Percentiles rank a stretch among this genome's conserved stretches.
Conservation (phyloP, 2,888 invertebrate genomes). For the Acrobeloides nanus region DNA sequence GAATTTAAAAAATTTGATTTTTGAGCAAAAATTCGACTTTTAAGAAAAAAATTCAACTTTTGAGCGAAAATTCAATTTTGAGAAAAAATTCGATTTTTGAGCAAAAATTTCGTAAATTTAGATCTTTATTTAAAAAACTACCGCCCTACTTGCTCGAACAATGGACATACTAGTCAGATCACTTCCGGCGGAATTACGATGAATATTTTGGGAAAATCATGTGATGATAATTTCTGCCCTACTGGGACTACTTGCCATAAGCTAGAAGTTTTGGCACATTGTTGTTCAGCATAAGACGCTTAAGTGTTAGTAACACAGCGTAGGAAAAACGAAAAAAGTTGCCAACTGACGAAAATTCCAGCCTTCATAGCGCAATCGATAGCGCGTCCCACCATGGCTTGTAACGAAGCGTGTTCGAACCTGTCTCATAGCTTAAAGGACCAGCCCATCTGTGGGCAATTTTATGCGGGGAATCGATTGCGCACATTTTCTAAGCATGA, state of each 20-base stretch:
- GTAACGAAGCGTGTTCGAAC: too few relatives aligned
- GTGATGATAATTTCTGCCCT: conserved; percentile 45
- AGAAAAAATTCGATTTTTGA: background rate
- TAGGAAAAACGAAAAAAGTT: too few relatives aligned
- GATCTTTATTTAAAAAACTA: conserved; percentile 26
- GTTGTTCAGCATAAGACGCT: too few relatives aligned
- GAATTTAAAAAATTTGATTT: background rate
- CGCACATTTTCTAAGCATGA: too few relatives aligned
- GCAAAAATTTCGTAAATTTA: conserved; percentile 12
- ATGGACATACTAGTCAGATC: conserved; percentile 6
- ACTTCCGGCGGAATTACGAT: conserved; percentile 17
- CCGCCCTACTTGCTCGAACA: conserved; percentile 20
- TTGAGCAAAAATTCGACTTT: conserved; percentile 4
- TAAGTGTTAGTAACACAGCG: too few relatives aligned
- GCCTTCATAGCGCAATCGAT: too few relatives aligned
- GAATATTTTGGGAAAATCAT: conserved; percentile 35
- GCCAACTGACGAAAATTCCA: too few relatives aligned
- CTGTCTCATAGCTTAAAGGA: too few relatives aligned
- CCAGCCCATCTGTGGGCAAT: too few relatives aligned
- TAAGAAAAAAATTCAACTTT: conserved; percentile 6
- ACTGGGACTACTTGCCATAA: conserved; percentile 27
- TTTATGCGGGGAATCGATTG: too few relatives aligned
- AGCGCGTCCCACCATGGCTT: too few relatives aligned
- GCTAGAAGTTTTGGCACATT: conserved; percentile 37
- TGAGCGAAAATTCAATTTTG: too few relatives aligned